Base-by-base conservation (phyloP, 2,888 invertebrate genomes). In the Agrilus biguttatus region DNA sequence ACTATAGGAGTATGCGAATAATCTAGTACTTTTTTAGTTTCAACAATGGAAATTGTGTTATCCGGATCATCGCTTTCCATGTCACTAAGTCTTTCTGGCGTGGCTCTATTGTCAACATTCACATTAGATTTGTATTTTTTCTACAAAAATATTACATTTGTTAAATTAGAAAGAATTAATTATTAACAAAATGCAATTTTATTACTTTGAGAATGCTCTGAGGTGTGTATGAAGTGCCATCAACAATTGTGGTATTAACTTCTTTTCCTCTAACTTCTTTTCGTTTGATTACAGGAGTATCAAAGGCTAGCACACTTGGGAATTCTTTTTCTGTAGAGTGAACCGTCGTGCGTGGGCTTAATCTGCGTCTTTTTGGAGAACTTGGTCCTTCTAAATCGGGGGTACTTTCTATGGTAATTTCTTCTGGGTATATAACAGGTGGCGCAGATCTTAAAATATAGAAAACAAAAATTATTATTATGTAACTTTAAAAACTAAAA, bases 161-260 rank as follows among this genome's bases (percentile, higher is more conserved):
- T 21, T 21, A 21, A 21, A 6, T 13, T 3, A 17, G 17, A 17
- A 21, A 5, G n/a, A 45, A 42, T 10, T 39, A 40, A 17, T 41
- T 28, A 36, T 35, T 40, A 37, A 41, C 32, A 13, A 19, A 41
- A 41, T 39, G n/a, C 21, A 42, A 13, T 34, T 17, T 42, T 36
- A 40, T 14, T 37, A 73, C 77, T 69, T 81, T 81, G 8, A 81
- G 63, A 51, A 81, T 81, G 45, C 80, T 80, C 44, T 78, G 78
- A 1, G 79, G 80, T 0, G 77, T 77, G 1, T 61, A 66, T 1
- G 66, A 62, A 8, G 63, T 60, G 12, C 28, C 37, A 49, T 37
- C 14, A 45, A 45, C 41, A 51, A 44, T 44, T n/a, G 3, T 46
- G 40, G 36, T 33, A 38, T 42, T 45, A 21, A 45, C 39, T 33